Evolutionary conservation across 2,888 invertebrate genomes (phyloP).

Genomic region (Orthosia gracilis): DNA sequence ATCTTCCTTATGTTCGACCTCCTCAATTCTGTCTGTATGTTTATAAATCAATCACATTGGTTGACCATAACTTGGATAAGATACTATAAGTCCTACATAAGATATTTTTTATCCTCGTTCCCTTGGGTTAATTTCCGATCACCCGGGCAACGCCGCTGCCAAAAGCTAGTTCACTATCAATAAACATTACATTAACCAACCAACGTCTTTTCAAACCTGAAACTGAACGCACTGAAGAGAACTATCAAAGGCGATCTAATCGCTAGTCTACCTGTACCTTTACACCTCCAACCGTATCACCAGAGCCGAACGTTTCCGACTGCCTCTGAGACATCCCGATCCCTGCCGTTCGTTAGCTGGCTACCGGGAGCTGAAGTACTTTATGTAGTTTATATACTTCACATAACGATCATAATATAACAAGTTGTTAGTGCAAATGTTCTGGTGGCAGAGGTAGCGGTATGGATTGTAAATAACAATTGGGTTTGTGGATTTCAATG

Average conservation of each 20-base stretch:
- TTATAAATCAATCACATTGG: too few species aligned
- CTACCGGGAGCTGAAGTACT: slow-evolving; percentile 58
- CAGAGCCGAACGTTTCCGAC: slow-evolving; percentile 45
- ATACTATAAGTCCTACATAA: too few species aligned
- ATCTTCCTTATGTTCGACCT: background rate
- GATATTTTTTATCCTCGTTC: too few species aligned
- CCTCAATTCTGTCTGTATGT: too few species aligned
- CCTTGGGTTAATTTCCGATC: too few species aligned
- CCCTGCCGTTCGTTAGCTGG: slow-evolving; percentile 66
- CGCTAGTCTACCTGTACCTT: slow-evolving; percentile 37
- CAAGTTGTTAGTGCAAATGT: slow-evolving; percentile 48
- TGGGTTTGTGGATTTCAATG: slow-evolving; percentile 18
- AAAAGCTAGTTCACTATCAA: background rate
- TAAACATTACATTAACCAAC: slow-evolving; percentile 7
- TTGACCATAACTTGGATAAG: too few species aligned
- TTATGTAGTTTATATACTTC: slow-evolving; percentile 58
- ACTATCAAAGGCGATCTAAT: slow-evolving; percentile 47
- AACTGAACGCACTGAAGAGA: slow-evolving; percentile 31
- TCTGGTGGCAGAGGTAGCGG: slow-evolving; percentile 45
- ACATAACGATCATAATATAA: slow-evolving; percentile 58
- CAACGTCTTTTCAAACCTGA: slow-evolving; percentile 38
- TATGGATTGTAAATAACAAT: slow-evolving; percentile 52
- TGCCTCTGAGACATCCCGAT: slow-evolving; percentile 52
- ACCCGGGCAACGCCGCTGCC: too few species aligned
- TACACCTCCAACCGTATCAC: slow-evolving; percentile 52